Conservation (phyloP, 2,113 vertebrate genomes). For the Spermophilus dauricus region DNA sequence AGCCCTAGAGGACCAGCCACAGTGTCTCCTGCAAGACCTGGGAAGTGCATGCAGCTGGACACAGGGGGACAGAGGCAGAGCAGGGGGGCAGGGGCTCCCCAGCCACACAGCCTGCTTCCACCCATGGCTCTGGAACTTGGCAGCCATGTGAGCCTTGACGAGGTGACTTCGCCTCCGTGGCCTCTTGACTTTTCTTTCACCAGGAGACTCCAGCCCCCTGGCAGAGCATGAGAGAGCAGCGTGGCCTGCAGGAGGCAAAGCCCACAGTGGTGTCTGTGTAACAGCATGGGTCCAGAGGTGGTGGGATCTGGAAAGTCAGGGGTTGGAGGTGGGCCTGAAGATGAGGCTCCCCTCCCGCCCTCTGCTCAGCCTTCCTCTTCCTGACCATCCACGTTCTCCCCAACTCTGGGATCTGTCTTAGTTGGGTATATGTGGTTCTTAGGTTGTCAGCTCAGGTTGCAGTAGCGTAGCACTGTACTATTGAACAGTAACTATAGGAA, state of each 20-base stretch:
- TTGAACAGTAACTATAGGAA: neutral
- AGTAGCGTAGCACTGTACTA: neutral
- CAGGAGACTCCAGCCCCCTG: accelerated
- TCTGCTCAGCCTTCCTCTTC: neutral
- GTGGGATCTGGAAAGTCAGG: neutral
- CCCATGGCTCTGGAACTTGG: accelerated
- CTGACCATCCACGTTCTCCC: neutral
- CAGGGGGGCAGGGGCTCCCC: neutral
- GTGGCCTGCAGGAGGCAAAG: neutral
- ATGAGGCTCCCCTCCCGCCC: too few relatives aligned
- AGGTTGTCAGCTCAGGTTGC: neutral
- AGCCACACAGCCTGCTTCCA: neutral
- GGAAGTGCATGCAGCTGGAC: neutral
- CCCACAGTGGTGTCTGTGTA: accelerated
- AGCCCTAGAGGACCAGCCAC: neutral
- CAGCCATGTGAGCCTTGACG: neutral
- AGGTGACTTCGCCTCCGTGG: too few relatives aligned
- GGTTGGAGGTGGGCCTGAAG: neutral
- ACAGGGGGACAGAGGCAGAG: neutral
- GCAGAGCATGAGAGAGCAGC: neutral
- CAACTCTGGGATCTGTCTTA: neutral
- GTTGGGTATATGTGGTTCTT: neutral
- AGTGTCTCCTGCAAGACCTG: neutral
- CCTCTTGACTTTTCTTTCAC: neutral
- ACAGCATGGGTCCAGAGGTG: neutral